These are phyloP conservation scores for Chymomyza fuscimana DNA, from an alignment of 2,888 invertebrate species.

Conservation along the genomic window DNA sequence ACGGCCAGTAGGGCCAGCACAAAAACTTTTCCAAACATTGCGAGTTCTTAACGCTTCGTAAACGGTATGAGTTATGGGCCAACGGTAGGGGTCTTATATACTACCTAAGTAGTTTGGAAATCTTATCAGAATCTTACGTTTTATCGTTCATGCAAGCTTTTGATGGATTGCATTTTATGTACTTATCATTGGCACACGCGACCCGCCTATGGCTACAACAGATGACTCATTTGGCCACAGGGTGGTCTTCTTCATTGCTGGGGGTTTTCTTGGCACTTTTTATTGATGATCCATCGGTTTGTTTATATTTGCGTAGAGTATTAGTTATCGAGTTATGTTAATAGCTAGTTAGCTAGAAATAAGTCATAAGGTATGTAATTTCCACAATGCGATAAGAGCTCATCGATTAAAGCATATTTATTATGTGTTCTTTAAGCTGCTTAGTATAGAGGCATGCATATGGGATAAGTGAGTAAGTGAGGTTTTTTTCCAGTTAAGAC, in stretches of 20 bases:
- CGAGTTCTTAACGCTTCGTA: background rate
- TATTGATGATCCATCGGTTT: background rate
- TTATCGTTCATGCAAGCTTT: constrained; percentile 11
- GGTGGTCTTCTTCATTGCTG: background rate
- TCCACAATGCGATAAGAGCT: background rate
- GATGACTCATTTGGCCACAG: background rate
- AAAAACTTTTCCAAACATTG: constrained; percentile 47
- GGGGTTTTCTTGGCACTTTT: background rate
- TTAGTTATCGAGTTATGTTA: background rate
- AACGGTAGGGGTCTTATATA: constrained; percentile 24
- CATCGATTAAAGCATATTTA: background rate
- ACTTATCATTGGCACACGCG: background rate
- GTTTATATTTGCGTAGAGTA: background rate
- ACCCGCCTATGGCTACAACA: background rate
- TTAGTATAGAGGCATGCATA: background rate
- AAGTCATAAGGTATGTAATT: background rate
- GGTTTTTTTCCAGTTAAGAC: too few species aligned
- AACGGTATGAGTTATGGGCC: constrained; percentile 11
- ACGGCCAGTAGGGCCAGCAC: constrained; percentile 41
- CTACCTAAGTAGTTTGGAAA: background rate
- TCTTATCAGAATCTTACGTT: constrained; percentile 20
- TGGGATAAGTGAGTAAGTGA: background rate
- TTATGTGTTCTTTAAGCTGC: background rate
- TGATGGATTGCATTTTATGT: constrained; percentile 24
- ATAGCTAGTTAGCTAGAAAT: background rate